phyloP scores from a whole-genome alignment of 2,888 invertebrate species.

The Ennomos fuscantarius region DNA sequence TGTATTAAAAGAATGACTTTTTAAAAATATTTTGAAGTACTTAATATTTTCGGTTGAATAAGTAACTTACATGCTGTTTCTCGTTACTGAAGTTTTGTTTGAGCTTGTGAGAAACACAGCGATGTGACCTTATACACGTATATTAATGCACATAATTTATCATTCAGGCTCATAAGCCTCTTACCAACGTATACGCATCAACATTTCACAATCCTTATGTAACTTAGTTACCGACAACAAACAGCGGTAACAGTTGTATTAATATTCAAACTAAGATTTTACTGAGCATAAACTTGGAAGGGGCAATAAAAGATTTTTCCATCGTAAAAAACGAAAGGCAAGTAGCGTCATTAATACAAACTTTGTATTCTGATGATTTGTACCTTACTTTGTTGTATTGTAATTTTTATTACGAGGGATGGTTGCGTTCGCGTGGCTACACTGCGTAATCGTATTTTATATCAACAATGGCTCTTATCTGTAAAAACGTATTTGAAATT shows the following conservation, averaged over 20 bases:
- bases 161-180: background rate
- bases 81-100: too few species aligned
- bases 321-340: slow-evolving; percentile 65
- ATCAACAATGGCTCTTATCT: slow-evolving; percentile 79
- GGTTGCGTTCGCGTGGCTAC: slow-evolving; percentile 73
- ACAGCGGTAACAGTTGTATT: slow-evolving; percentile 46
- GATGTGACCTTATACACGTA: too few species aligned
- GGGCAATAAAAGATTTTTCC: slow-evolving; percentile 60
- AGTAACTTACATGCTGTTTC: too few species aligned
- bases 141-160: too few species aligned
- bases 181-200: background rate
- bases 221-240: slow-evolving; percentile 32
- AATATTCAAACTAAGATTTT: slow-evolving; percentile 53
- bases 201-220: slow-evolving; percentile 3
- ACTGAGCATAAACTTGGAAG: slow-evolving; percentile 52
- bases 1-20: too few species aligned
- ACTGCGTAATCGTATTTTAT: slow-evolving; percentile 80
- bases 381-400: slow-evolving; percentile 75
- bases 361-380: slow-evolving; percentile 77
- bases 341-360: slow-evolving; percentile 72
- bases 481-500: slow-evolving; percentile 79
- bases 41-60: too few species aligned
- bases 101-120: too few species aligned
- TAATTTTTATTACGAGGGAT: slow-evolving; percentile 76
- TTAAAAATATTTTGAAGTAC: too few species aligned